phyloP scores from a whole-genome alignment of 2,113 vertebrate genomes.

The Aegotheles bennettii region DNA sequence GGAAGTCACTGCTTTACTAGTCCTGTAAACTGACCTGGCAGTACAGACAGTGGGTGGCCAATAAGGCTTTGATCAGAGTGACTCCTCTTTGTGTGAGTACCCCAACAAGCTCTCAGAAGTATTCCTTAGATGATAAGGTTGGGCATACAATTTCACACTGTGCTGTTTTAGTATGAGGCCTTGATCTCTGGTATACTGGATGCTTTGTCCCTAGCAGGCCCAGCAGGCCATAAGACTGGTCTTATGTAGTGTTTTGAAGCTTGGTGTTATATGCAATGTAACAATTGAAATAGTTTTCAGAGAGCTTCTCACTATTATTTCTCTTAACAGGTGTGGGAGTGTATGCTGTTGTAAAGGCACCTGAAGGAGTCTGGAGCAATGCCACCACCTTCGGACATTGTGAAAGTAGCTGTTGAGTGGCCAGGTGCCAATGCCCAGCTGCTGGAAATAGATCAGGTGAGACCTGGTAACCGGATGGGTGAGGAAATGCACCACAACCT shows the following conservation, averaged over 20 bases:
- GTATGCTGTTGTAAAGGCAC: neutral
- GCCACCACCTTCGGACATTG: constrained; percentile 93
- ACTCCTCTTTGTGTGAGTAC: neutral
- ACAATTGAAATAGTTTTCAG: neutral
- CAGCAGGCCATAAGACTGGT: neutral
- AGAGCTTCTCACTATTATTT: neutral
- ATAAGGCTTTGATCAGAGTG: neutral
- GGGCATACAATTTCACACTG: neutral
- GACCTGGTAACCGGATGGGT: neutral
- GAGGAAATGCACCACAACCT: neutral
- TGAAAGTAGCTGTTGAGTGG: constrained; percentile 98
- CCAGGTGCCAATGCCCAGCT: constrained; percentile 96
- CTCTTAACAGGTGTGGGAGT: neutral
- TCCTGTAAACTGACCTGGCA: neutral
- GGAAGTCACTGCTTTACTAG: neutral
- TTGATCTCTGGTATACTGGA: neutral
- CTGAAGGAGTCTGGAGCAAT: constrained; percentile 63
- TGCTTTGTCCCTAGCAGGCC: neutral
- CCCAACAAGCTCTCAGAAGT: neutral
- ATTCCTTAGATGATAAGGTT: neutral
- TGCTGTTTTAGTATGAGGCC: neutral
- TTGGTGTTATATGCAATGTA: neutral
- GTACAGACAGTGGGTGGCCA: neutral
- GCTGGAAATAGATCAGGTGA: constrained; percentile 97
- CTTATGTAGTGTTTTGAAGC: neutral